These are phyloP conservation scores for Teleogryllus oceanicus DNA, from an alignment of 2,888 invertebrate genomes.

Conservation along the genomic window DNA sequence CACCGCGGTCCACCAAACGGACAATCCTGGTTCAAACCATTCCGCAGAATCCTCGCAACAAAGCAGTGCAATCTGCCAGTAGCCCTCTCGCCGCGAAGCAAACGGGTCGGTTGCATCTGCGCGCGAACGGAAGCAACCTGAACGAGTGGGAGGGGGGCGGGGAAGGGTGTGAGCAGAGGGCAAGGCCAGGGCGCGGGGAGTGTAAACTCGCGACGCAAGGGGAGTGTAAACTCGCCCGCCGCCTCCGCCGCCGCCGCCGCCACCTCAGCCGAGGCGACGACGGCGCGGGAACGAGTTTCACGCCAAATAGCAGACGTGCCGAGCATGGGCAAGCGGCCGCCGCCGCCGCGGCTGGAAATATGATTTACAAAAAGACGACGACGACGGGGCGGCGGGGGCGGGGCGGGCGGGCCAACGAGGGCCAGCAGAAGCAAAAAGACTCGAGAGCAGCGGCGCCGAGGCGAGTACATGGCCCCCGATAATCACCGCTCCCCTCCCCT, in stretches of 20 bases:
- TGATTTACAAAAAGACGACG: slow-evolving; percentile 18
- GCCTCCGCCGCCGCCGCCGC: background rate
- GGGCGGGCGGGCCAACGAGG: background rate
- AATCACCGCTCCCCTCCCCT: background rate
- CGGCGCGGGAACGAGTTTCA: slow-evolving; percentile 7
- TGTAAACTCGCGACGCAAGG: background rate
- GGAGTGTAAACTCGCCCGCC: background rate
- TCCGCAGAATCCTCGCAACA: too few species aligned
- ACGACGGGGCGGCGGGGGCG: background rate
- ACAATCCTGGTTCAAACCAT: too few species aligned
- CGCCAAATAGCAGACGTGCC: slow-evolving; percentile 4
- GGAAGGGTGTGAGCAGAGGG: too few species aligned
- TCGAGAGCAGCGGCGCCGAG: background rate
- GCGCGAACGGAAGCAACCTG: too few species aligned
- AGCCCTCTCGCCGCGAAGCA: too few species aligned
- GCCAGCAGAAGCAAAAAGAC: background rate
- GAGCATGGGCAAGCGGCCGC: background rate
- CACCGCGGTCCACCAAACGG: too few species aligned
- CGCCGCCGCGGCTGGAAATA: background rate
- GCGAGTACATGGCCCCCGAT: background rate
- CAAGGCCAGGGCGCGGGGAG: too few species aligned
- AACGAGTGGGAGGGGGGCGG: too few species aligned
- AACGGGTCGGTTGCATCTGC: too few species aligned
- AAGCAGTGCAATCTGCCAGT: too few species aligned
- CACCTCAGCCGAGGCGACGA: background rate